phyloP scores from a whole-genome alignment of 1,140 invertebrate genomes.

The Tachypleus tridentatus region DNA sequence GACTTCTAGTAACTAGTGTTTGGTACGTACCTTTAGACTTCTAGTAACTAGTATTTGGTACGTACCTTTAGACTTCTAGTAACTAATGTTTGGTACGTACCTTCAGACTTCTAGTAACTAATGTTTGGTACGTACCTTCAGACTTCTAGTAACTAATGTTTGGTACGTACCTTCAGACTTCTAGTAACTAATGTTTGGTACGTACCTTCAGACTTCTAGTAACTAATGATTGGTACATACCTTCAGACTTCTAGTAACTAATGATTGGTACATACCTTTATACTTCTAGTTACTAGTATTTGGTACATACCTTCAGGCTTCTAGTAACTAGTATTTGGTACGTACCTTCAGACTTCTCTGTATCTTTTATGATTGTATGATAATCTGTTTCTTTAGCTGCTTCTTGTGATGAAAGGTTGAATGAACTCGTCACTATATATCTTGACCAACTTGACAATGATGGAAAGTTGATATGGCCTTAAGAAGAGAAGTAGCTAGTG shows the following conservation, averaged over 20 bases:
- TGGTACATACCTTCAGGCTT: slow-evolving; percentile 1
- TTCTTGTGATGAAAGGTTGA: slow-evolving; percentile 4
- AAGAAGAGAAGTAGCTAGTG: too few relatives aligned
- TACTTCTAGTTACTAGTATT: neutral
- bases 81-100: too few relatives aligned
- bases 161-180: neutral
- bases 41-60: too few relatives aligned
- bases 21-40: too few relatives aligned
- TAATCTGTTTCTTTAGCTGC: slow-evolving; percentile 22
- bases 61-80: too few relatives aligned
- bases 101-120: too few relatives aligned
- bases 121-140: too few relatives aligned
- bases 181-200: neutral
- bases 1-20: too few relatives aligned
- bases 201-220: neutral
- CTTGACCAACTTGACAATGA: too few relatives aligned
- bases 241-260: neutral
- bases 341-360: slow-evolving; percentile 28
- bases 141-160: too few relatives aligned
- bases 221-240: neutral
- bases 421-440: too few relatives aligned
- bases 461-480: too few relatives aligned
- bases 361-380: slow-evolving; percentile 31
- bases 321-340: slow-evolving; percentile 29
- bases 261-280: neutral